Evolutionary conservation across 2,797 vertebrate genomes (phyloP).

Genomic region (Anguilla marmorata): DNA sequence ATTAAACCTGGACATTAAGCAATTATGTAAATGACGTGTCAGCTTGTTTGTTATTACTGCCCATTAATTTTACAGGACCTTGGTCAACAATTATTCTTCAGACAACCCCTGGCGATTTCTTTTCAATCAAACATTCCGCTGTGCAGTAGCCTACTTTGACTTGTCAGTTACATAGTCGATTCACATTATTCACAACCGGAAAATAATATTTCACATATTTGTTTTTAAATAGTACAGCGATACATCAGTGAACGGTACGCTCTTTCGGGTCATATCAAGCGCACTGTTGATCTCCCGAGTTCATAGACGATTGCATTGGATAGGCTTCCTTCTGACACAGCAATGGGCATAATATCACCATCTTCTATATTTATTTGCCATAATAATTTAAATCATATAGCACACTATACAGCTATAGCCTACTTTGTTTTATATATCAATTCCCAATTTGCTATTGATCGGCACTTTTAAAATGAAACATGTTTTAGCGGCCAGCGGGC

Average conservation of each 20-base stretch:
- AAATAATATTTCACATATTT: not conserved
- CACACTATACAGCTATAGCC: not conserved
- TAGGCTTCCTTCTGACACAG: not conserved
- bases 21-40: conserved; percentile 50
- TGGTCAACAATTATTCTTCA: conserved; percentile 17
- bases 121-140: conserved; percentile 1
- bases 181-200: not conserved
- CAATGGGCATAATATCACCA: not conserved
- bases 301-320: not conserved
- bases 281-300: not conserved
- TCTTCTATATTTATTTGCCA: not conserved
- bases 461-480: not conserved
- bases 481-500: not conserved
- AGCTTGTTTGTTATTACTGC: conserved; percentile 29
- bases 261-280: not conserved
- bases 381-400: not conserved
- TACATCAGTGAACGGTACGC: not conserved
- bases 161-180: not conserved
- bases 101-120: conserved; percentile 16
- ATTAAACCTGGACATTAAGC: conserved; percentile 66
- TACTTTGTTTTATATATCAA: not conserved
- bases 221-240: not conserved
- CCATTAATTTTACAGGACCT: conserved; percentile 25
- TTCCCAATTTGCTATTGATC: not conserved
- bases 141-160: not conserved